Percentiles rank a stretch among this genome's conserved stretches.
Evolutionary conservation across 2,113 vertebrate species (phyloP).

Genomic region (Fulica atra): DNA sequence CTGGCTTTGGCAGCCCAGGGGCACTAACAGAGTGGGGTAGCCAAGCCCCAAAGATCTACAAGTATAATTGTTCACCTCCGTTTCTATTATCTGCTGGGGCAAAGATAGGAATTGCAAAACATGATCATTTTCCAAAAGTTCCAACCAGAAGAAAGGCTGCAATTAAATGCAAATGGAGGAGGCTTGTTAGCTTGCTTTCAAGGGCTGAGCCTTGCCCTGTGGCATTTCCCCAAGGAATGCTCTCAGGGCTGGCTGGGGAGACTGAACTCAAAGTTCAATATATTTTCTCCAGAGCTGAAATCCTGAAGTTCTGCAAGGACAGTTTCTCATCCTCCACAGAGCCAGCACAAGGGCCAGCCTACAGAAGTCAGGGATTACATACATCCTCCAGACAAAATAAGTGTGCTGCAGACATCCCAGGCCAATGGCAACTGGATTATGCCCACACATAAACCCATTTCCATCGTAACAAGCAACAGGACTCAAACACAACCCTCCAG

Average conservation of each 20-base stretch:
- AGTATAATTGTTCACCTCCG: not conserved
- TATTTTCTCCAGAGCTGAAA: not conserved
- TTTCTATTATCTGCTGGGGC: not conserved
- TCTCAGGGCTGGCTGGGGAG: not conserved
- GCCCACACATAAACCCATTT: not conserved
- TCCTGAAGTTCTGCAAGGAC: not conserved
- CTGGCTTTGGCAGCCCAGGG: not conserved
- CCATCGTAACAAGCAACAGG: not conserved
- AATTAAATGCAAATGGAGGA: not conserved
- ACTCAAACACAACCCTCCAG: not conserved
- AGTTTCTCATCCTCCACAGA: not conserved
- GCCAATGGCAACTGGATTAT: not conserved
- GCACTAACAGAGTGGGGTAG: not conserved
- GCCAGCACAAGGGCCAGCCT: fast-evolving
- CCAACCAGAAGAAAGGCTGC: not conserved
- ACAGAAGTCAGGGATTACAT: not conserved
- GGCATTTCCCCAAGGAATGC: not conserved
- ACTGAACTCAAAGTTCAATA: not conserved
- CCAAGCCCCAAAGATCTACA: not conserved
- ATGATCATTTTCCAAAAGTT: not conserved
- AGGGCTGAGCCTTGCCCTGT: not conserved
- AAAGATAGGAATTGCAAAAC: not conserved
- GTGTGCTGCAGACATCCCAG: not conserved
- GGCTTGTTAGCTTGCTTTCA: not conserved
- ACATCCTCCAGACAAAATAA: not conserved